Conservation (phyloP, 2,113 vertebrate genomes). For the Galemys pyrenaicus region DNA sequence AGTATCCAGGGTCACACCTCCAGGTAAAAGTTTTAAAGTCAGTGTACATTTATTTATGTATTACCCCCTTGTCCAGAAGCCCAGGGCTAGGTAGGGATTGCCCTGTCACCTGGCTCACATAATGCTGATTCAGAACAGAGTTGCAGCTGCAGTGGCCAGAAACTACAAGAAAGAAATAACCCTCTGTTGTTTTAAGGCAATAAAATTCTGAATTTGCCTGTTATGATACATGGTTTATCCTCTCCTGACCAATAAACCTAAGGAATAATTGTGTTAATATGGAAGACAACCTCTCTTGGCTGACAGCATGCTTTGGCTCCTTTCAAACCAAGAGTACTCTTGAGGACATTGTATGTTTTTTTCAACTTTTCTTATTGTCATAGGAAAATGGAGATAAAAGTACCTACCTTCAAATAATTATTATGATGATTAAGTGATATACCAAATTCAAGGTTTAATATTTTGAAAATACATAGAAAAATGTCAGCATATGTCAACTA, state of each 20-base stretch:
- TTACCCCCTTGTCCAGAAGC: neutral
- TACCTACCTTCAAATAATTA: neutral
- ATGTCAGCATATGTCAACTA: neutral
- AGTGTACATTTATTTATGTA: neutral
- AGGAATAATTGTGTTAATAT: neutral
- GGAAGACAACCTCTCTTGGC: neutral
- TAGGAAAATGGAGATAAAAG: neutral
- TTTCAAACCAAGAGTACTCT: neutral
- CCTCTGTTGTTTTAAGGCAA: neutral
- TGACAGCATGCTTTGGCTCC: neutral
- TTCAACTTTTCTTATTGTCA: neutral
- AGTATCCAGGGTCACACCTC: neutral
- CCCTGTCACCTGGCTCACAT: neutral
- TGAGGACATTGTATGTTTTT: neutral
- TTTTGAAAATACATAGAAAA: neutral
- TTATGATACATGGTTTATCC: neutral
- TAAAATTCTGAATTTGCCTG: neutral
- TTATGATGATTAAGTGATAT: neutral
- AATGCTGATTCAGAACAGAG: neutral
- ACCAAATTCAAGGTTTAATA: neutral
- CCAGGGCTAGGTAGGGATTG: neutral
- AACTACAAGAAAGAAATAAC: neutral
- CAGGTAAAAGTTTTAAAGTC: neutral
- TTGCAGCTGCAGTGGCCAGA: neutral
- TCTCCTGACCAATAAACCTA: neutral